Base-by-base conservation (phyloP, 2,888 invertebrate genomes). In the Napeogenes sylphis region DNA sequence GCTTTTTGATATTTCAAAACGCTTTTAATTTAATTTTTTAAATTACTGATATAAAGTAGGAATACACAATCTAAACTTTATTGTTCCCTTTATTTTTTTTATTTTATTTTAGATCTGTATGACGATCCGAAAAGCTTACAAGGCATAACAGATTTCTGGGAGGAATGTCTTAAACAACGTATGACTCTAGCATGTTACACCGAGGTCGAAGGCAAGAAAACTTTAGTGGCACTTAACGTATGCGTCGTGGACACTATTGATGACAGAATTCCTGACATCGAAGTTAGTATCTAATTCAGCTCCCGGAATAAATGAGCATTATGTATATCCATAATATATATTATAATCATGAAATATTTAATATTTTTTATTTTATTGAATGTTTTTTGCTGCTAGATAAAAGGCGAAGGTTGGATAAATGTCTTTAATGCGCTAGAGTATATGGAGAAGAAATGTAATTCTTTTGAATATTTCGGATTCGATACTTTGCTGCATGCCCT, bases 181-280 rank as follows among this genome's bases (percentile, higher is more conserved):
- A 81, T 77, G 74, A 77, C 78, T 14, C 68, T 85, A 1, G 85
- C 74, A 0, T 85, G 85, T 65, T 85, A 84, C 46, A 71, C 68
- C 5, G 74, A 75, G 5, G 73, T 70, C 10, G 63, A 76, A 10
- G 82, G 81, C 0, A 55, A 63, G 35, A 80, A 74, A 47, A 76
- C 72, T 2, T 69, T 85, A 4, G 80, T 75, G 0, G 84, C 77
- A 0, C 53, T 84, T 0, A 85, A 85, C 56, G 78, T 77, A 2
- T 84, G 83, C 65, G 13, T 76, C 0, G 80, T 81, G 0, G 66
- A 55, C 10, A 2, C 69, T 64, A 0, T 71, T 83, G 73, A 71
- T 55, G 14, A 84, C 83, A 3, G 74, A 75, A 38, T 46, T 84
- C 38, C 75, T 12, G 30, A 21, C 2, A 51, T 51, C 8, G 30